Percentiles rank a stretch among this genome's conserved stretches.
phyloP scores from a whole-genome alignment of 2,113 vertebrate species.

The Elaphurus davidianus region DNA sequence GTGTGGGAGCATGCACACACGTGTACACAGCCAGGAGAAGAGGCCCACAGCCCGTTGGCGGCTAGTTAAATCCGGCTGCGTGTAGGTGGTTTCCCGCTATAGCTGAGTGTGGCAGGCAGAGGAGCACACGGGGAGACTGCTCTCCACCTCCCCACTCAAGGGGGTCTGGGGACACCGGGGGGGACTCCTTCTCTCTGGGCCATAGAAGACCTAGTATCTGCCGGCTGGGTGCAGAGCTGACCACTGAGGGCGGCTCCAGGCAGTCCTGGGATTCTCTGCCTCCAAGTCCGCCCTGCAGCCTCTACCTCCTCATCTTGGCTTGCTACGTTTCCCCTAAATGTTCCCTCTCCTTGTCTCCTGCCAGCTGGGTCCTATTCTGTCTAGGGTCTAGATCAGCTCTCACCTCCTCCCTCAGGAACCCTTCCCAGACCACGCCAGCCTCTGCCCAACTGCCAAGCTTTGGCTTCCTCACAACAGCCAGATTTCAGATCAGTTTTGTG shows the following conservation, averaged over 20 bases:
- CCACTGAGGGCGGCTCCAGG: neutral
- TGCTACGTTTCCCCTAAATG: neutral
- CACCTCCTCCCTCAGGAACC: neutral
- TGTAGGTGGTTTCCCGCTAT: constrained; percentile 75
- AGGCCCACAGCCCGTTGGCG: constrained; percentile 73
- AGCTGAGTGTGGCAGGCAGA: constrained; percentile 54
- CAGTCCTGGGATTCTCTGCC: neutral
- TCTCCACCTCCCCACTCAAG: constrained; percentile 35
- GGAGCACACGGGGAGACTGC: constrained; percentile 50
- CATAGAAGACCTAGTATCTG: neutral
- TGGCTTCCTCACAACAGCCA: neutral
- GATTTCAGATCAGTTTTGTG: neutral
- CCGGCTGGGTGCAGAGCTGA: neutral
- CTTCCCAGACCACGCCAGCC: neutral
- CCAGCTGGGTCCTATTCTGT: neutral
- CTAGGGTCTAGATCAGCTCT: neutral
- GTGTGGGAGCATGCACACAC: constrained; percentile 58
- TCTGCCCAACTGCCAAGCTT: neutral
- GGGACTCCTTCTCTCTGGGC: neutral
- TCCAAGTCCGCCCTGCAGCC: neutral
- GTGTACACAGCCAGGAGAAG: constrained; percentile 61
- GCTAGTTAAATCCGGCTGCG: constrained; percentile 68
- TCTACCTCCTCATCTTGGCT: neutral
- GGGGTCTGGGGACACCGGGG: constrained; percentile 53
- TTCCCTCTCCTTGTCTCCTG: neutral